Conservation (phyloP, 2,113 vertebrate species). For the Poicephalus gulielmi region DNA sequence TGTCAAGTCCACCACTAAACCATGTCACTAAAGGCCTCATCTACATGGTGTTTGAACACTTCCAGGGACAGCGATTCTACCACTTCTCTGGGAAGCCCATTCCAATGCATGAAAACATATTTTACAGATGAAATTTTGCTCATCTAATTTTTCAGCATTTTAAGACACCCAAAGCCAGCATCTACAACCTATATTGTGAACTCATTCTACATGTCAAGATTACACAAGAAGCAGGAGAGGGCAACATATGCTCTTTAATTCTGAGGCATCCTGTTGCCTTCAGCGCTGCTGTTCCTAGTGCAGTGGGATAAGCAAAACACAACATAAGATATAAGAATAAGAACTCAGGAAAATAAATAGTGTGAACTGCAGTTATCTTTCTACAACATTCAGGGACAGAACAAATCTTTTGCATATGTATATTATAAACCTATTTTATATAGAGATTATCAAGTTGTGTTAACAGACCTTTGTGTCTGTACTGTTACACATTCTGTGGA, state of each 20-base stretch:
- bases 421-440: not conserved
- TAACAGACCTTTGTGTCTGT: not conserved
- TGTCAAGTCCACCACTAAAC: not conserved
- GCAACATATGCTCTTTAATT: conserved; percentile 32
- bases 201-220: conserved; percentile 31
- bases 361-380: not conserved
- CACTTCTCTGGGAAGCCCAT: not conserved
- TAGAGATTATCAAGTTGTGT: not conserved
- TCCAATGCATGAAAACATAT: not conserved
- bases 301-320: conserved; percentile 45
- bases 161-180: not conserved
- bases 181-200: conserved; percentile 19
- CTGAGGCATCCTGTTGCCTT: conserved; percentile 26
- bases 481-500: not conserved
- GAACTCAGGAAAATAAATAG: not conserved
- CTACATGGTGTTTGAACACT: not conserved
- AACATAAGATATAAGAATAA: not conserved
- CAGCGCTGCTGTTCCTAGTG: conserved; percentile 49
- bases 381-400: not conserved
- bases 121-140: not conserved
- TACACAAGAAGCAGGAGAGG: conserved; percentile 51
- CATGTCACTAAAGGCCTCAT: not conserved
- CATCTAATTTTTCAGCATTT: not conserved
- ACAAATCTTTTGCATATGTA: not conserved
- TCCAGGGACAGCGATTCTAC: not conserved